phyloP scores from a whole-genome alignment of 2,113 vertebrate genomes.

The Paedocypris sp. region DNA sequence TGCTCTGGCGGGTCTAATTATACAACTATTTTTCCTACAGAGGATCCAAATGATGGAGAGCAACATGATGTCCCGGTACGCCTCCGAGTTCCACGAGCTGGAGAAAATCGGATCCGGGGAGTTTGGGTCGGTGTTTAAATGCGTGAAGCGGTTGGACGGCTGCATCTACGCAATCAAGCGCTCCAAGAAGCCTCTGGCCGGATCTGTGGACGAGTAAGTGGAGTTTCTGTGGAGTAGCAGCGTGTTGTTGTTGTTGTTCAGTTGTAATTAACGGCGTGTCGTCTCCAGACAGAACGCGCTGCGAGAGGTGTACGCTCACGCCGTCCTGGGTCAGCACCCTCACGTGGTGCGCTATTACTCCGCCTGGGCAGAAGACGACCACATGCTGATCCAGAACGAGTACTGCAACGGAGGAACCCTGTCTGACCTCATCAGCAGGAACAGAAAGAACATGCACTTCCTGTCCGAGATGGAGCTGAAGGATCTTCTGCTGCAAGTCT shows the following conservation, averaged over 20 bases:
- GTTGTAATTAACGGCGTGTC: background rate
- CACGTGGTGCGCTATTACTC: slow-evolving; percentile 96
- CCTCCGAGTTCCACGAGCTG: slow-evolving; percentile 87
- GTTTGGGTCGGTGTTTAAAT: slow-evolving; percentile 92
- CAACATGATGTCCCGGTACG: slow-evolving; percentile 93
- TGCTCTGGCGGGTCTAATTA: slow-evolving; percentile 1
- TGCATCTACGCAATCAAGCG: slow-evolving; percentile 93
- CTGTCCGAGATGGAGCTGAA: slow-evolving; percentile 83
- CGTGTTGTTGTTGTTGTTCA: background rate
- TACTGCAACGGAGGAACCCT: slow-evolving; percentile 96
- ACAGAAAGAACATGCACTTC: slow-evolving; percentile 71
- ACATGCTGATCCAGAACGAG: slow-evolving; percentile 99
- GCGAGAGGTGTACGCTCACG: slow-evolving; percentile 93
- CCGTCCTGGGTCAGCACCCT: slow-evolving; percentile 90
- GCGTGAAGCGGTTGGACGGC: slow-evolving; percentile 89
- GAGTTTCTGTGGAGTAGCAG: too few relatives aligned
- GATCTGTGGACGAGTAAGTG: slow-evolving; percentile 94
- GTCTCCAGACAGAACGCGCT: slow-evolving; percentile 81
- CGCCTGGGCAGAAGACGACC: slow-evolving; percentile 97
- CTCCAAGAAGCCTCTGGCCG: slow-evolving; percentile 90
- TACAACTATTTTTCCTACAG: slow-evolving; percentile 55
- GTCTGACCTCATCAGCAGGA: slow-evolving; percentile 80
- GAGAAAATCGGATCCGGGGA: slow-evolving; percentile 90
- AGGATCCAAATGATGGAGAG: slow-evolving; percentile 92
- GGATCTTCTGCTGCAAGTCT: slow-evolving; percentile 84